Conservation (phyloP, 1,140 invertebrate genomes). For the Manduca sexta region DNA sequence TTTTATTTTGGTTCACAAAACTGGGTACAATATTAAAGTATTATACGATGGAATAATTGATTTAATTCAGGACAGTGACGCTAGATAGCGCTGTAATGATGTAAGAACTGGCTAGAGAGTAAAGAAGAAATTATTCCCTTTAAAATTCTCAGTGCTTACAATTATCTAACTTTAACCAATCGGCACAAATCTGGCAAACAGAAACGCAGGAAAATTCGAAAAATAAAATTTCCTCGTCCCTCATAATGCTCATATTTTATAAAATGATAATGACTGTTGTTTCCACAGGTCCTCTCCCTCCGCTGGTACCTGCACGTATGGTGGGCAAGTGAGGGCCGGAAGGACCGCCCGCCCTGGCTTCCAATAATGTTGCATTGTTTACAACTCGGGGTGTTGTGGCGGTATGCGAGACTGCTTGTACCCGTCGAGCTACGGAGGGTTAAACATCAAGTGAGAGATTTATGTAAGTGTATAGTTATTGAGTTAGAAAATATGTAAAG, state of each 20-base stretch:
- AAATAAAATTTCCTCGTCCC: neutral
- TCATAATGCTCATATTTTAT: neutral
- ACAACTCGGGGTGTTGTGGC: slow-evolving; percentile 89
- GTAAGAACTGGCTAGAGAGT: no score
- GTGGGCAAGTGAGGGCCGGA: slow-evolving; percentile 49
- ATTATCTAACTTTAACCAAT: no score
- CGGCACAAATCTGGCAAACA: neutral
- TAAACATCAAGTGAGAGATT: slow-evolving; percentile 84
- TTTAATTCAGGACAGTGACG: no score
- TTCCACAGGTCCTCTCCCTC: slow-evolving; percentile 65
- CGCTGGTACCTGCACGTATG: slow-evolving; percentile 74
- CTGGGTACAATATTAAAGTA: no score
- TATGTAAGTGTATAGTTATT: slow-evolving; percentile 60
- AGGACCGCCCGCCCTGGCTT: slow-evolving; percentile 63
- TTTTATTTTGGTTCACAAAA: no score
- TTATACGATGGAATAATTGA: no score
- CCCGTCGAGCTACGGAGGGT: slow-evolving; percentile 88
- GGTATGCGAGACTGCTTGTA: slow-evolving; percentile 90
- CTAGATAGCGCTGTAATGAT: no score
- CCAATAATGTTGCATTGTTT: slow-evolving; percentile 82
- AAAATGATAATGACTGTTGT: no score
- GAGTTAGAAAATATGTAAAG: neutral
- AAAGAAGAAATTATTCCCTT: no score
- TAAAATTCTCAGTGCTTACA: no score
- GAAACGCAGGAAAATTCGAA: neutral